Base-by-base conservation (phyloP, 2,113 vertebrate genomes). In the Falcunculus frontatus region DNA sequence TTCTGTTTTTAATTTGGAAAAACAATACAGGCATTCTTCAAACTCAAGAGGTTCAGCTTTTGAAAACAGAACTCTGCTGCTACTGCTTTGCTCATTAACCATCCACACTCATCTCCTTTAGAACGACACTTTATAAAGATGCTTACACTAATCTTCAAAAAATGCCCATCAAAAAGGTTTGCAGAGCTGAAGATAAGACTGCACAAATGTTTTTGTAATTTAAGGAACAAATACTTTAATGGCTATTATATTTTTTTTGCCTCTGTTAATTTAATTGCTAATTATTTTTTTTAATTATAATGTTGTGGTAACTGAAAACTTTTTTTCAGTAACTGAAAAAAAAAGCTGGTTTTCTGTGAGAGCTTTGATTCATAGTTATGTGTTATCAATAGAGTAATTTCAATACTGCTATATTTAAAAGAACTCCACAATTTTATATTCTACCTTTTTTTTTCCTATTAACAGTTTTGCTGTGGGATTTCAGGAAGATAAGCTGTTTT, bases 391-490 rank as follows among this genome's bases (percentile, higher is more conserved):
- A 59, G 8, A 53, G 17, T 41, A 35, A 19, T 73, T 90, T 60
- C 17, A 65, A 62, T 47, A 52, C 6, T 50, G 2, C 7, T 50
- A n/a, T 30, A 42, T 44, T n/a, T 23, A 26, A 30, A 75, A 53
- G 19, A 25, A 25, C 4, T 44, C 4, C 1, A 76, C 77, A 49
- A n/a, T 9, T 21, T 79, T 5, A 11, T 44, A 18, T 57, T 57
- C 50, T 56, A 9, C 3, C 4, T n/a, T 12, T 4, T 69, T 30
- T 39, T n/a, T 12, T 3, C 5, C 8, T 64, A 3, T 2, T 22
- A 10, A 13, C 2, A 25, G 3, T 81, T 87, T 87, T 63, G 2
- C 39, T 57, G 18, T 39, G 13, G 6, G 18, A 53, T 77, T 60
- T 8, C 6, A 62, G 10, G 7, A 90, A 55, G 10, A 41, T 25